phyloP scores from a whole-genome alignment of 2,888 invertebrate genomes.

The Lycaena phlaeas region DNA sequence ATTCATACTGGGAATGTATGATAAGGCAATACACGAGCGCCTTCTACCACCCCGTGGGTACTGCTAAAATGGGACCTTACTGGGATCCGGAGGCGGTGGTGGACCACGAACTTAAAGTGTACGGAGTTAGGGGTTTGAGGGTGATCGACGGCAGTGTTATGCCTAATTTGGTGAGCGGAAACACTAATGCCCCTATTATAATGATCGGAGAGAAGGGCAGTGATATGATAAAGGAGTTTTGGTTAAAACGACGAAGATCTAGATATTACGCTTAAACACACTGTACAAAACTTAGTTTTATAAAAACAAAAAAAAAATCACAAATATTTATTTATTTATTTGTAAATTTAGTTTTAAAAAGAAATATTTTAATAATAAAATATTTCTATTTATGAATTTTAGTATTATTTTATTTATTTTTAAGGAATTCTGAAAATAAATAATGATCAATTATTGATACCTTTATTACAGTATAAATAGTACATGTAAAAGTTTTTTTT shows the following conservation, averaged over 20 bases:
- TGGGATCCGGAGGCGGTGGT: slow-evolving; percentile 90
- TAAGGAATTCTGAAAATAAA: no score
- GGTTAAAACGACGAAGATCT: slow-evolving; percentile 75
- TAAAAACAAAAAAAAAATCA: not conserved
- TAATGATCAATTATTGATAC: no score
- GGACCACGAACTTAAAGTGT: slow-evolving; percentile 83
- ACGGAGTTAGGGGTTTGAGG: slow-evolving; percentile 83
- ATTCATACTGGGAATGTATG: slow-evolving; percentile 91
- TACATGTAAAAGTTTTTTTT: no score
- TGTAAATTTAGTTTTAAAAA: no score
- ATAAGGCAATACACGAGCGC: slow-evolving; percentile 86
- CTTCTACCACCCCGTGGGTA: slow-evolving; percentile 90
- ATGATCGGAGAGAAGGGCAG: slow-evolving; percentile 94
- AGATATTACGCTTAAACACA: slow-evolving; percentile 47
- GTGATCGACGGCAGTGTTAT: slow-evolving; percentile 91
- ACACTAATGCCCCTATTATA: slow-evolving; percentile 89
- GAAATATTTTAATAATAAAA: no score
- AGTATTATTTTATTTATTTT: no score
- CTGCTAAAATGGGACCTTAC: slow-evolving; percentile 91
- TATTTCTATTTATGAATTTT: no score
- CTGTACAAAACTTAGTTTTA: slow-evolving; percentile 25
- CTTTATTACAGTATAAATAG: no score
- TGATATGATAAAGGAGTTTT: slow-evolving; percentile 89
- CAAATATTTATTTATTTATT: not conserved
- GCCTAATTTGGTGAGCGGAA: slow-evolving; percentile 88